Percentiles rank a stretch among this genome's conserved stretches.
Conservation (phyloP, 2,888 invertebrate genomes). For the Microplitis manilae region DNA sequence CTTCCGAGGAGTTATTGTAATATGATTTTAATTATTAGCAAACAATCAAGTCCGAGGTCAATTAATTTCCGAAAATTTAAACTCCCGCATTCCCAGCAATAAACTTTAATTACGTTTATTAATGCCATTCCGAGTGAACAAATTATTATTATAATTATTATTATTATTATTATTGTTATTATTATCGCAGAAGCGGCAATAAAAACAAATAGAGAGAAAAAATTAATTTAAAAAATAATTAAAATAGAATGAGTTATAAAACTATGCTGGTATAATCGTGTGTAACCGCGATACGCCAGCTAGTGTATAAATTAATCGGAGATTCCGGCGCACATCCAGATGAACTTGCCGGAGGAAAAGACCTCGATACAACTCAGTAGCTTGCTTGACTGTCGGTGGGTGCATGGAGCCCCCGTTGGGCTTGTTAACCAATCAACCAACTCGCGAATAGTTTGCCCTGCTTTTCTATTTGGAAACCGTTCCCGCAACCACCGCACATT, state of each 20-base stretch:
- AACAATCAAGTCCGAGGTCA: not conserved
- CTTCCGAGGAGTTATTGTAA: not conserved
- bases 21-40: not conserved
- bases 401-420: constrained; percentile 34
- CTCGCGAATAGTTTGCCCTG: constrained; percentile 55
- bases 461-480: constrained; percentile 40
- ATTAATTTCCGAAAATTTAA: not conserved
- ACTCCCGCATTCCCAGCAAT: not conserved
- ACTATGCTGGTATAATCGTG: not conserved
- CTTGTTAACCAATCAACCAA: constrained; percentile 58
- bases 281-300: not conserved
- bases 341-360: not conserved
- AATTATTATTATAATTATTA: no score
- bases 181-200: not conserved
- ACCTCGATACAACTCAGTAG: constrained; percentile 1
- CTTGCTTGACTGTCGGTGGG: not conserved
- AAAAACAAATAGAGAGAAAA: not conserved
- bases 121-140: not conserved
- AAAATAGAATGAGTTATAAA: not conserved
- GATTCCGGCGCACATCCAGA: not conserved
- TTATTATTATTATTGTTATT: no score
- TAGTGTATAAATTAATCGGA: not conserved
- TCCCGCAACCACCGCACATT: constrained; percentile 18
- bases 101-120: not conserved
- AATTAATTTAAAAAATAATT: not conserved